Conservation (phyloP, 2,113 vertebrate species). For the Atherinomorus stipes region DNA sequence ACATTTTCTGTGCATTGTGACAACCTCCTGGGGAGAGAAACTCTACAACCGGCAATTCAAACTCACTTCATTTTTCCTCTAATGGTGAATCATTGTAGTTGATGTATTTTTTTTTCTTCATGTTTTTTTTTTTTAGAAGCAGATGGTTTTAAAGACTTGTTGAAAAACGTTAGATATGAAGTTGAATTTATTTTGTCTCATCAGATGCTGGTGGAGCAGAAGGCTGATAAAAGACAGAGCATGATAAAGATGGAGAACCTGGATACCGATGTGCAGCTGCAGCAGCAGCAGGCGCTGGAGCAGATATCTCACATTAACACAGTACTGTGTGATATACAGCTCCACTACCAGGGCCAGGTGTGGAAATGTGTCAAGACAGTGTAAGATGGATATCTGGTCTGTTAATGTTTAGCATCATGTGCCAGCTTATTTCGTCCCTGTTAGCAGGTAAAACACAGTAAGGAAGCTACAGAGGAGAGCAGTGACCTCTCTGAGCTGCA, state of each 20-base stretch:
- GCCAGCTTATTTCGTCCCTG: not conserved
- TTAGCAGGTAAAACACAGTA: conserved; percentile 60
- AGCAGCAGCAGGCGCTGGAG: conserved; percentile 79
- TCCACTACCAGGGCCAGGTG: conserved; percentile 75
- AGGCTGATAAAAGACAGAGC: conserved; percentile 66
- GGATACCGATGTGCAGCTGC: conserved; percentile 60
- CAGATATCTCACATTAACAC: conserved; percentile 74
- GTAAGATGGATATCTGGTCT: not conserved
- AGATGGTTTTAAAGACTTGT: conserved; percentile 29
- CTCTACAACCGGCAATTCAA: conserved; percentile 43
- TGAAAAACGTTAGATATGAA: conserved; percentile 23
- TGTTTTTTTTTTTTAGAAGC: conserved; percentile 21
- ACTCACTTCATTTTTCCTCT: conserved; percentile 35
- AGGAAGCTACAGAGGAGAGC: conserved; percentile 48
- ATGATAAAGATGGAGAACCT: conserved; percentile 43
- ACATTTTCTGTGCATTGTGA: conserved; percentile 40
- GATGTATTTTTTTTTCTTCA: conserved; percentile 2
- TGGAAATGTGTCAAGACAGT: not conserved
- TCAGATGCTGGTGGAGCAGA: conserved; percentile 83
- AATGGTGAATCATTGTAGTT: conserved; percentile 37
- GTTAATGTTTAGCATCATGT: not conserved
- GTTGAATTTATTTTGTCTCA: not conserved
- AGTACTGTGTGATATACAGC: conserved; percentile 73
- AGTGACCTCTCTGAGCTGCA: conserved; percentile 69
- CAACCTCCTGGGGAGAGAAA: conserved; percentile 54